phyloP scores from a whole-genome alignment of 2,113 vertebrate genomes.

The Lepisosteus osseus region DNA sequence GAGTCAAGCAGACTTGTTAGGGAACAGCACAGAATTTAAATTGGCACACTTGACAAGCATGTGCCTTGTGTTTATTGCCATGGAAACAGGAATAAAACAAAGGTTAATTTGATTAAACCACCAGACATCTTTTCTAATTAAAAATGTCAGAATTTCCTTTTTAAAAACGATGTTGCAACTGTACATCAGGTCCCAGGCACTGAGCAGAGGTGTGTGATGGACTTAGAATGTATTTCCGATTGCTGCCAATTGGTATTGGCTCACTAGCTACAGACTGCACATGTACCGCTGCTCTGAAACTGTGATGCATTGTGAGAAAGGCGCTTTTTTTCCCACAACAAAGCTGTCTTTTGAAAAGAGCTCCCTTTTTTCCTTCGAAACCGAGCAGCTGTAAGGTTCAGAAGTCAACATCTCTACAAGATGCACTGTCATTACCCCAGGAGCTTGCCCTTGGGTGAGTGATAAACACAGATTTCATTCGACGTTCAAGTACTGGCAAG shows the following conservation, averaged over 20 bases:
- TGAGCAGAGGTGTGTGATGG: conserved; percentile 5
- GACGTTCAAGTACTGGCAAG: not conserved
- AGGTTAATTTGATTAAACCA: conserved; percentile 17
- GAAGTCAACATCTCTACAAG: conserved; percentile 13
- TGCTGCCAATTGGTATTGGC: conserved; percentile 12
- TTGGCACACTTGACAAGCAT: conserved; percentile 1
- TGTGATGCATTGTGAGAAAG: not conserved
- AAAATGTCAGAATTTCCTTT: conserved; percentile 35
- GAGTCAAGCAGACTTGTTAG: not conserved
- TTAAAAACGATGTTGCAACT: conserved; percentile 19
- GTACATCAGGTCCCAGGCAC: not conserved
- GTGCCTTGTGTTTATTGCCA: conserved; percentile 26
- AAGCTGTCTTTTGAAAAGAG: conserved; percentile 1
- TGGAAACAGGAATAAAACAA: conserved; percentile 42
- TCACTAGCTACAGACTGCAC: not conserved
- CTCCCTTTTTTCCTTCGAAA: not conserved
- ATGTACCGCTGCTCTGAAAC: conserved; percentile 5
- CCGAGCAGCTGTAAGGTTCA: conserved; percentile 12
- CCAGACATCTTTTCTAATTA: conserved; percentile 24
- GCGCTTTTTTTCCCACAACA: not conserved
- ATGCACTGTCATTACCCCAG: not conserved
- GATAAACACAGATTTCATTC: not conserved
- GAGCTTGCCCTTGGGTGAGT: conserved; percentile 2
- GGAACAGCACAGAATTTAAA: conserved; percentile 16
- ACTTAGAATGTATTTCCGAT: conserved; percentile 11